Percentiles rank a stretch among this genome's conserved stretches.
These are phyloP conservation scores for Suillia variegata DNA, from an alignment of 2,888 invertebrate species.

Conservation along the genomic window DNA sequence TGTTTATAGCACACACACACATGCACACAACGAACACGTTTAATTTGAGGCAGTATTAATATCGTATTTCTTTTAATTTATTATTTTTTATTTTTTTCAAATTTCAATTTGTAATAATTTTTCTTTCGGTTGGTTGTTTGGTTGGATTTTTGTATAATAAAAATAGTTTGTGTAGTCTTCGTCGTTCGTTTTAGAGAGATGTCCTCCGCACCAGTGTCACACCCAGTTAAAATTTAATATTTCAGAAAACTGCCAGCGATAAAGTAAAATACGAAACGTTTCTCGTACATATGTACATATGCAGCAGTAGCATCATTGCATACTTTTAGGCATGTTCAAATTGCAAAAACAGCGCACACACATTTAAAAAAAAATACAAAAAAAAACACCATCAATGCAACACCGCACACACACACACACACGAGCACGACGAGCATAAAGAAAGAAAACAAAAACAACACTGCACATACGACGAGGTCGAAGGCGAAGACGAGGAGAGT, in stretches of 20 bases:
- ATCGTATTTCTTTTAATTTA: not conserved
- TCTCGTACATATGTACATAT: too few relatives aligned
- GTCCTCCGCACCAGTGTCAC: slow-evolving; percentile 41
- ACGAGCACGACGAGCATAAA: slow-evolving; percentile 8
- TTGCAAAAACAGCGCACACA: slow-evolving; percentile 30
- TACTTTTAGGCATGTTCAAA: slow-evolving; percentile 39
- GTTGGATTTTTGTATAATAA: not conserved
- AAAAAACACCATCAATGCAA: too few relatives aligned
- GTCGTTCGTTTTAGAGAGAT: not conserved
- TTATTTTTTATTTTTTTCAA: not conserved
- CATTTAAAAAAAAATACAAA: slow-evolving; percentile 26
- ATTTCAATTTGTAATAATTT: not conserved
- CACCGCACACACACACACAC: too few relatives aligned
- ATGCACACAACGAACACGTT: not conserved
- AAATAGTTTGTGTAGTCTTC: not conserved
- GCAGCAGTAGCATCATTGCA: slow-evolving; percentile 43
- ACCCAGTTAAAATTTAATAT: slow-evolving; percentile 48
- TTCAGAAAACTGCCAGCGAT: slow-evolving; percentile 42
- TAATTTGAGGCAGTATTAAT: not conserved
- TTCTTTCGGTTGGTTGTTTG: not conserved
- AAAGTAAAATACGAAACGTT: slow-evolving; percentile 35
- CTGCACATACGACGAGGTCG: slow-evolving; percentile 10
- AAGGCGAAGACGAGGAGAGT: not conserved
- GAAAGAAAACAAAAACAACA: slow-evolving; percentile 14
- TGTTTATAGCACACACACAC: too few relatives aligned